A percentile compares a stretch with the other conserved stretches of the same genome.
phyloP scores from a whole-genome alignment of 2,888 invertebrate species.

The Drosophila yooni region DNA sequence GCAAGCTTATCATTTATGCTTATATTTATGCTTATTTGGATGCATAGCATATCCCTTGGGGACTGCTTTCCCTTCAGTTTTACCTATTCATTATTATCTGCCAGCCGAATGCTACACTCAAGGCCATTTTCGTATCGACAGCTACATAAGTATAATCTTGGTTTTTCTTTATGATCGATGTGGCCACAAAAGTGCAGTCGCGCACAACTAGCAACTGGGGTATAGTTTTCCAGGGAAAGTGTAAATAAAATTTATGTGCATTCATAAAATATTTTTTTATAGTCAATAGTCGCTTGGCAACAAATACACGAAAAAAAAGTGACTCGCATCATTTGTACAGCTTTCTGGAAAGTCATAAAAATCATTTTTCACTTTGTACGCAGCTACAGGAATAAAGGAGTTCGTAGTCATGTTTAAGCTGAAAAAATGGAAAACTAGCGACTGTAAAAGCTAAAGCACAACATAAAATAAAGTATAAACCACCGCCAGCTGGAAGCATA shows the following conservation, averaged over 20 bases:
- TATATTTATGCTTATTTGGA: background rate
- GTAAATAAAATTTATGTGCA: slow-evolving; percentile 40
- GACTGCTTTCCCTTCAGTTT: background rate
- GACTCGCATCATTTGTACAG: slow-evolving; percentile 54
- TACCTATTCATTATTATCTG: slow-evolving; percentile 24
- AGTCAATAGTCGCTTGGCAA: slow-evolving; percentile 33
- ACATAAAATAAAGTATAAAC: slow-evolving; percentile 13
- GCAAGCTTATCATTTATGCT: background rate
- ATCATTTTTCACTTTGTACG: slow-evolving; percentile 48
- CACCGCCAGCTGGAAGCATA: slow-evolving; percentile 44
- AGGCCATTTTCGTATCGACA: slow-evolving; percentile 21
- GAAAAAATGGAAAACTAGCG: slow-evolving; percentile 5
- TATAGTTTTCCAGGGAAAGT: slow-evolving; percentile 29
- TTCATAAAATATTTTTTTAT: slow-evolving; percentile 36
- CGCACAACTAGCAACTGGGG: slow-evolving; percentile 61
- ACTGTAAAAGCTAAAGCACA: slow-evolving; percentile 12
- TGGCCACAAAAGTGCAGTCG: slow-evolving; percentile 57
- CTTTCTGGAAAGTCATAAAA: slow-evolving; percentile 61
- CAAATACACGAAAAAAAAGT: slow-evolving; percentile 56
- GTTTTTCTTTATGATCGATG: slow-evolving; percentile 67
- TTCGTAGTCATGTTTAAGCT: slow-evolving; percentile 11
- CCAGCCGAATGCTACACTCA: slow-evolving; percentile 18
- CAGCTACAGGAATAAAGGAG: slow-evolving; percentile 20
- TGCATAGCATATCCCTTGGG: background rate
- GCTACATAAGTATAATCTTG: slow-evolving; percentile 23